A percentile compares a stretch with the other conserved stretches of the same genome.
Conservation (phyloP, 2,888 invertebrate genomes). For the Resseliella maxima region DNA sequence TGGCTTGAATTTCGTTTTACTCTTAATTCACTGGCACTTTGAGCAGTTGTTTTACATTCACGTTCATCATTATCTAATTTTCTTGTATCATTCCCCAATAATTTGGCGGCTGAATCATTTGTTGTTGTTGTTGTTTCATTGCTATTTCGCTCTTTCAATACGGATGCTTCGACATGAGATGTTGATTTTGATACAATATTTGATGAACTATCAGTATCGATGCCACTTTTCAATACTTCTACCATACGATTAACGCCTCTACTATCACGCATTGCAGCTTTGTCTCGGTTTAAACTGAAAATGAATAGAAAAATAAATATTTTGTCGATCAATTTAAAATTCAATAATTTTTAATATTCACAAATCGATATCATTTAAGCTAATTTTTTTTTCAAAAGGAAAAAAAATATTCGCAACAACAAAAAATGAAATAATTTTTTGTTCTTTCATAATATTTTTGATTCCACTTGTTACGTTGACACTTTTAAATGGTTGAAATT, state of each 20-base stretch:
- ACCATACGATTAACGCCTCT: constrained; percentile 9
- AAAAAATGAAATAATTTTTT: too few relatives aligned
- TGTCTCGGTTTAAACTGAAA: constrained; percentile 43
- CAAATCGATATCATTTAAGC: too few relatives aligned
- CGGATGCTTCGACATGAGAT: neutral
- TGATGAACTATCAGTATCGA: neutral
- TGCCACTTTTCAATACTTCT: neutral
- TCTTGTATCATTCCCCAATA: neutral
- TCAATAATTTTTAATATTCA: neutral
- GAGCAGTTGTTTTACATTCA: constrained; percentile 23
- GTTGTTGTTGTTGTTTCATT: too few relatives aligned
- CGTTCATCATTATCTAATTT: neutral
- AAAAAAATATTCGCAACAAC: too few relatives aligned
- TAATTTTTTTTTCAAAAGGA: too few relatives aligned
- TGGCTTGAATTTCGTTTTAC: neutral
- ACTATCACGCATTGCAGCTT: constrained; percentile 13
- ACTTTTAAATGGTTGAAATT: too few relatives aligned
- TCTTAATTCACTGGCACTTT: constrained; percentile 14
- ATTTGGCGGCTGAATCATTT: neutral
- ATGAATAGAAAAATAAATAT: neutral
- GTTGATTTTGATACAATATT: neutral
- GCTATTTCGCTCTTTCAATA: constrained; percentile 25
- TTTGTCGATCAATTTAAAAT: too few relatives aligned
- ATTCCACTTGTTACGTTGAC: too few relatives aligned
- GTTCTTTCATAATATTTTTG: too few relatives aligned